These are phyloP conservation scores for Apotomis turbidana DNA, from an alignment of 2,888 invertebrate genomes.

Conservation along the genomic window DNA sequence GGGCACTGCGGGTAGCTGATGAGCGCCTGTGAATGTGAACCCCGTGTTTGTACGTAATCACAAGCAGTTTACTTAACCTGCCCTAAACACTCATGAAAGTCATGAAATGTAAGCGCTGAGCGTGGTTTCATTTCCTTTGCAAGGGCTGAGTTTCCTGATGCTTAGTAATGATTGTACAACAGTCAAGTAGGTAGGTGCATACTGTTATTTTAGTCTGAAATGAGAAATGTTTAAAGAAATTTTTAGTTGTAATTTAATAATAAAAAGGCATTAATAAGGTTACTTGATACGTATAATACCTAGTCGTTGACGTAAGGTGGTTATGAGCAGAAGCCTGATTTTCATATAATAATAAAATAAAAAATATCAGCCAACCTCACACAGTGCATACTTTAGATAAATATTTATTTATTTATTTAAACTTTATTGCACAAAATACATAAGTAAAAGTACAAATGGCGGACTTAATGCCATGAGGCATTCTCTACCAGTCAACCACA, in stretches of 20 bases:
- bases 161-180: conserved; percentile 30
- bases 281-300: too few species aligned
- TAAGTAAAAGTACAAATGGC: too few species aligned
- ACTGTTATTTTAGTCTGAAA: not conserved
- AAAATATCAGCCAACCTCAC: too few species aligned
- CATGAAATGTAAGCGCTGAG: conserved; percentile 27
- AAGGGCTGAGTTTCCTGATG: conserved; percentile 52
- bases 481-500: too few species aligned
- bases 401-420: too few species aligned
- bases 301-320: too few species aligned
- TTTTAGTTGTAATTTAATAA: not conserved
- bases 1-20: conserved; percentile 59
- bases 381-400: too few species aligned
- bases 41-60: conserved; percentile 56
- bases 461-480: too few species aligned
- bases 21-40: conserved; percentile 54
- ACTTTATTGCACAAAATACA: too few species aligned
- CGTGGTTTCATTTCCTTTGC: conserved; percentile 50
- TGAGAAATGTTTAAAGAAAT: not conserved
- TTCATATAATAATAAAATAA: too few species aligned
- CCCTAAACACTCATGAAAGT: conserved; percentile 46
- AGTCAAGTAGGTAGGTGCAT: not conserved
- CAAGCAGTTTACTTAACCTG: conserved; percentile 68
- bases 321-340: too few species aligned
- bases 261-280: too few species aligned